A percentile compares a stretch with the other conserved stretches of the same genome.
These are phyloP conservation scores for Coreoperca whiteheadi DNA, from an alignment of 2,113 vertebrate genomes.

Conservation along the genomic window DNA sequence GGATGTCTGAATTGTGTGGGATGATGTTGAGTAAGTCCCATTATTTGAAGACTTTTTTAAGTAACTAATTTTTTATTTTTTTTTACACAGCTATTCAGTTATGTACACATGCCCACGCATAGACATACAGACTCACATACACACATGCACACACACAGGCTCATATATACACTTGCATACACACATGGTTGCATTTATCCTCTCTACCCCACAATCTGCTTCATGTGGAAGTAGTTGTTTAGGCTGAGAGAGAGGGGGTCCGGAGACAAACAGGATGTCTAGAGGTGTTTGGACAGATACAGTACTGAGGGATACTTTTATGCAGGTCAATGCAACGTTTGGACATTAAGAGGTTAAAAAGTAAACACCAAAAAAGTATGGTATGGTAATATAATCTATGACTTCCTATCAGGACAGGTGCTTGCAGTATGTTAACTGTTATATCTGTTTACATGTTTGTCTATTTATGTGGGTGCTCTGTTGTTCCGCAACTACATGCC, in stretches of 20 bases:
- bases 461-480: neutral
- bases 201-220: conserved; percentile 77
- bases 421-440: neutral
- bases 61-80: conserved; percentile 3
- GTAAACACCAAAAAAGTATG: neutral
- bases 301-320: conserved; percentile 32
- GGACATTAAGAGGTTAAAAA: conserved; percentile 24
- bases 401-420: conserved; percentile 15
- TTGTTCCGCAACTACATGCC: conserved; percentile 10
- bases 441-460: neutral
- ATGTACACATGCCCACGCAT: conserved; percentile 54
- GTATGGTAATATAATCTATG: neutral
- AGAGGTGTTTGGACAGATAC: conserved; percentile 75
- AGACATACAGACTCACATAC: conserved; percentile 30
- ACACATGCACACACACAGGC: conserved; percentile 40
- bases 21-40: conserved; percentile 48
- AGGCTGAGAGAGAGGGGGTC: conserved; percentile 69
- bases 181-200: conserved; percentile 83
- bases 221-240: conserved; percentile 83
- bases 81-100: conserved; percentile 44
- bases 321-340: conserved; percentile 6
- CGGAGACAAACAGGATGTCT: conserved; percentile 82
- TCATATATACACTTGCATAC: conserved; percentile 69
- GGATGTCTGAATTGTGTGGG: conserved; percentile 54
- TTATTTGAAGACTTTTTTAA: conserved; percentile 51